Evolutionary conservation across 2,113 vertebrate species (phyloP), one percentile per base, ranked within the genome.

Genomic region (Tenebrosternarchus preto): DNA sequence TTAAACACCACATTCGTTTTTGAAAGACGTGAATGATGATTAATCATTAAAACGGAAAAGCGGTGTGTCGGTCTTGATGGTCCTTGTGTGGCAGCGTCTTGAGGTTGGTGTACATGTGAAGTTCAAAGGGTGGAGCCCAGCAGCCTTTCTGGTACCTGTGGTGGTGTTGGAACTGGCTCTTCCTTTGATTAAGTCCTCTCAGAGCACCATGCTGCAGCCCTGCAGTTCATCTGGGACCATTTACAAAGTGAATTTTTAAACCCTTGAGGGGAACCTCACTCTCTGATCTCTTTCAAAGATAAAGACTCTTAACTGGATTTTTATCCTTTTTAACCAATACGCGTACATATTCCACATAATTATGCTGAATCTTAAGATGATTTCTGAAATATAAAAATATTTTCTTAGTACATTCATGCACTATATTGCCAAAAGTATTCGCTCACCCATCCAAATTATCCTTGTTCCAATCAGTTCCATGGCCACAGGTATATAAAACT

Each of bases 201-300:
- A 64, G 33, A 70, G 46, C 12, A 17, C 31, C 24, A 46, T 75
- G 57, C 57, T 46, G 24, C 73, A 63, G 78, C 60, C 53, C n/a
- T 68, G 31, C 27, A 27, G 61, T 68, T 64, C 36, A 80, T 80
- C 56, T 80, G 31, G 22, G 72, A 81, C 68, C 70, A 70, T 71
- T 39, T 79, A 70, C 56, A 79, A 76, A 69, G 66, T 79, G 25
- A 69, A 76, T 78, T 71, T 83, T 79, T 75, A 75, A 81, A 68
- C 64, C 68, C 71, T 56, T 75, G n/a, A 63, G 43, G 70, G 29
- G 60, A 31, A 60, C 12, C 36, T 64, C 55, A 20, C 53, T 59
- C 27, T 16, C 43, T 59, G 53, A 75, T 50, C 36, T 68, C 8
- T 19, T 69, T 22, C 31, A 81, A 60, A 73, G 59, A 73, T 73